Evolutionary conservation across 2,888 invertebrate genomes (phyloP), one percentile per base, ranked within the genome.

Genomic region (Caenorhabditis imperialis): DNA sequence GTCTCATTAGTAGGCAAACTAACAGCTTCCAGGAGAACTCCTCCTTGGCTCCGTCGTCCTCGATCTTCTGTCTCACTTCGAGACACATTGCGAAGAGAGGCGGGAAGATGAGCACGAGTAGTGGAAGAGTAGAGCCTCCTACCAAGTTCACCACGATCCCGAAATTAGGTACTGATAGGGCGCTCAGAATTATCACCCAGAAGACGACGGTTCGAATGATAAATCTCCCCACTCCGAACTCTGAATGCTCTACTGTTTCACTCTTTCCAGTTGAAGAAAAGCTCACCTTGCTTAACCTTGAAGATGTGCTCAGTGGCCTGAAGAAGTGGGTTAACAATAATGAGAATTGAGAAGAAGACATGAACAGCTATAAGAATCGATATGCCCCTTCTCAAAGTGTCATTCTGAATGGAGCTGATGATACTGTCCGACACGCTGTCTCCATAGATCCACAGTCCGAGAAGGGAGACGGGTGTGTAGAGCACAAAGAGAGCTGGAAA

Each of bases 81-180:
- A 79, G 42, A 60, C 62, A 74, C 40, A 74, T 57, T 18, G 74
- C 57, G 23, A 79, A 76, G 0, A 79, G 23, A 8, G 72, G 67
- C 2, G 79, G 79, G 7, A 79, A 62, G 16, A 79, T 76, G 5
- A 79, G 42, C n/a, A 74, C 74, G 3, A 79, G 55, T 2, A 76
- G 37, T 0, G 76, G 71, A 30, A 79, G 74, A 1, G 76, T 62
- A 10, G 67, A 62, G 8, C 75, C 76, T 8, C 72, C 55, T 7
- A 78, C 79, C 25, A 79, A 25, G 35, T 74, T 76, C 3, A 79
- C 72, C 18, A 76, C 70, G 10, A 79, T 33, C n/a, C 79, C 79
- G 42, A 79, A 79, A 37, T 76, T 76, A 0, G 79, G 79, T 5
- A 79, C 67, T 27, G 65, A 61, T 1, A 71, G 62, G 1, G 79